A percentile compares a stretch with the other conserved stretches of the same genome.
Conservation (phyloP, 2,888 invertebrate species). For the Himalopsyche anomala region DNA sequence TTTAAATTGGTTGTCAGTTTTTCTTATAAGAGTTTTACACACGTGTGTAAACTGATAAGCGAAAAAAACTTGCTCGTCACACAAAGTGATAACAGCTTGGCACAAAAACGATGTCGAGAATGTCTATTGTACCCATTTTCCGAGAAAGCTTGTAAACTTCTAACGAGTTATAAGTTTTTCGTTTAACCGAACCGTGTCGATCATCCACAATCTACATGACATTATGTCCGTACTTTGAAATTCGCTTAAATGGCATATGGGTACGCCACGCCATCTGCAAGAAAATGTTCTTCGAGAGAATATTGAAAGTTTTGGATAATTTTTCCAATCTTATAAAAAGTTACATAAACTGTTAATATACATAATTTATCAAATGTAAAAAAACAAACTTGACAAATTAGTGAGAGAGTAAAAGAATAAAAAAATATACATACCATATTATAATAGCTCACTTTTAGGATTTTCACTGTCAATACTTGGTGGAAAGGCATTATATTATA, state of each 20-base stretch:
- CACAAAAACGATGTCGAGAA: background rate
- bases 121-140: slow-evolving; percentile 13
- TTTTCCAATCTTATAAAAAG: background rate
- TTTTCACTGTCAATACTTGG: no score
- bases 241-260: slow-evolving; percentile 9
- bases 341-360: background rate
- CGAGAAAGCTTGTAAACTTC: slow-evolving; percentile 1
- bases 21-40: no score
- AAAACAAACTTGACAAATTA: no score
- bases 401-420: no score
- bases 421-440: no score
- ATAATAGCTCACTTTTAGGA: no score
- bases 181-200: slow-evolving; percentile 16
- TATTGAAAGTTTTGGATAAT: background rate
- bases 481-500: no score
- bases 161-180: slow-evolving; percentile 29
- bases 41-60: background rate
- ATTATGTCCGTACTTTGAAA: slow-evolving; percentile 22
- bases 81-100: background rate
- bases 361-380: no score
- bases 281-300: background rate
- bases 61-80: slow-evolving; percentile 5
- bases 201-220: slow-evolving; percentile 30
- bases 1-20: no score
- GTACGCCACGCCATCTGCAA: background rate